Percentiles rank a stretch among this genome's conserved stretches.
Evolutionary conservation across 2,797 vertebrate species (phyloP).

Genomic region (Pseudomugil tenellus): DNA sequence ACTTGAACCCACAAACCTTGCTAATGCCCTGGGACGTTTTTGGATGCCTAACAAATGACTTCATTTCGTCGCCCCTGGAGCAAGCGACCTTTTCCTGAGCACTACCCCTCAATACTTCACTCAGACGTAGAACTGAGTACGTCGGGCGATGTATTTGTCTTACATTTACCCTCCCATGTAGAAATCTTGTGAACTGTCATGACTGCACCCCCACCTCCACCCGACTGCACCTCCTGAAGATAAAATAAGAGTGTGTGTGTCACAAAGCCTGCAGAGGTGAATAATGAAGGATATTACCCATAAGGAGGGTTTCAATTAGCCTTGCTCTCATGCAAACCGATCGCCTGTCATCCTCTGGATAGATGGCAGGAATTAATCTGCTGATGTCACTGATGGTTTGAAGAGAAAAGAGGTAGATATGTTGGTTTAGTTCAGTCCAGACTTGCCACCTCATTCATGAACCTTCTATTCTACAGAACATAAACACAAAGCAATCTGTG

Average conservation of each 20-base stretch:
- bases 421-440: slow-evolving; percentile 65
- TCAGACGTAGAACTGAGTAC: slow-evolving; percentile 47
- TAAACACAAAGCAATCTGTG: not conserved
- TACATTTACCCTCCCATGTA: slow-evolving; percentile 61
- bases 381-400: slow-evolving; percentile 73
- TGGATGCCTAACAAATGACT: slow-evolving; percentile 60
- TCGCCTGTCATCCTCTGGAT: slow-evolving; percentile 88
- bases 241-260: slow-evolving; percentile 81
- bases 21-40: slow-evolving; percentile 47
- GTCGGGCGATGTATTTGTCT: slow-evolving; percentile 72
- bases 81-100: slow-evolving; percentile 68
- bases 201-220: slow-evolving; percentile 22
- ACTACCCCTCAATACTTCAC: slow-evolving; percentile 60
- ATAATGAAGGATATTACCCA: slow-evolving; percentile 93
- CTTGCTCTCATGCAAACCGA: slow-evolving; percentile 87
- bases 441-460: too few relatives aligned
- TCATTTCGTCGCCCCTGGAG: slow-evolving; percentile 32
- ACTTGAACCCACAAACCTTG: not conserved
- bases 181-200: slow-evolving; percentile 81
- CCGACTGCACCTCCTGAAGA: slow-evolving; percentile 46
- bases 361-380: slow-evolving; percentile 91
- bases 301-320: slow-evolving; percentile 93
- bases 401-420: slow-evolving; percentile 82
- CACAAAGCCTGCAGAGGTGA: slow-evolving; percentile 75
- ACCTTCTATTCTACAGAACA: too few relatives aligned